Conservation (phyloP, 2,113 vertebrate genomes). For the Epinephelus moara region DNA sequence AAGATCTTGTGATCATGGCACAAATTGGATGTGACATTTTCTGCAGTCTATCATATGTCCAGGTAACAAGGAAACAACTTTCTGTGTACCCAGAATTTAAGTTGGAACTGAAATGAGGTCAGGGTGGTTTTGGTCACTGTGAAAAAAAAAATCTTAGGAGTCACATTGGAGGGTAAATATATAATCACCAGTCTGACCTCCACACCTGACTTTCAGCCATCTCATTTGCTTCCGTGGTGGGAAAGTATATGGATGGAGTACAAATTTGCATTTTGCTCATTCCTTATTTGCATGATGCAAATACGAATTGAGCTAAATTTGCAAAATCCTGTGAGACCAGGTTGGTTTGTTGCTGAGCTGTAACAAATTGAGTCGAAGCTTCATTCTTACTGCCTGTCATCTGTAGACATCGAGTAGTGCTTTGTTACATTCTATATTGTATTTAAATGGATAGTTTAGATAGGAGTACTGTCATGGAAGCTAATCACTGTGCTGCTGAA, state of each 20-base stretch:
- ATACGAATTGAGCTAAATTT: slow-evolving; percentile 59
- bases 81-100: neutral
- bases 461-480: too few relatives aligned
- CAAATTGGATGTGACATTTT: slow-evolving; percentile 22
- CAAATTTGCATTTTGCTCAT: slow-evolving; percentile 65
- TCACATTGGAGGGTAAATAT: slow-evolving; percentile 37
- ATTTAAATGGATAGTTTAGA: too few relatives aligned
- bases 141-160: neutral
- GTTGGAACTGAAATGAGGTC: slow-evolving; percentile 23
- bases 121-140: slow-evolving; percentile 12
- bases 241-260: slow-evolving; percentile 30
- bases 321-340: slow-evolving; percentile 42
- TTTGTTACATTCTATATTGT: neutral
- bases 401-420: neutral
- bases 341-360: slow-evolving; percentile 66
- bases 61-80: slow-evolving; percentile 14
- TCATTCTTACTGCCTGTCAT: slow-evolving; percentile 29
- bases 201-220: slow-evolving; percentile 53
- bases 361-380: slow-evolving; percentile 52
- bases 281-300: slow-evolving; percentile 70
- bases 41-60: slow-evolving; percentile 4
- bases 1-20: neutral
- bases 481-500: too few relatives aligned
- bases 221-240: slow-evolving; percentile 60
- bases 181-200: slow-evolving; percentile 62